Evolutionary conservation across 2,113 vertebrate species (phyloP).

Genomic region (Cepphus grylle): DNA sequence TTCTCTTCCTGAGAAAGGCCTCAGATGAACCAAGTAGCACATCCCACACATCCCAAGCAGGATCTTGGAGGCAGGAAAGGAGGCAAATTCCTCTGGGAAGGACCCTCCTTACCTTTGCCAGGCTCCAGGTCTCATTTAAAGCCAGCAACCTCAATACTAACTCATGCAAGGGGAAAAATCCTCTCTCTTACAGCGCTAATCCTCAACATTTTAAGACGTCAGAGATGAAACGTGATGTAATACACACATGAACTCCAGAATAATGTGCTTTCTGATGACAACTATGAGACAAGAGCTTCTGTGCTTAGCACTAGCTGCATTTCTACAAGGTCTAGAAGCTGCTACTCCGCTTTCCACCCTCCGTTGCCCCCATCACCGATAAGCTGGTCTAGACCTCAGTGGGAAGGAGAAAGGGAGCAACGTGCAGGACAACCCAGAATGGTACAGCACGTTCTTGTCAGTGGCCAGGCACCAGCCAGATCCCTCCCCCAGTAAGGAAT

Average conservation of each 20-base stretch:
- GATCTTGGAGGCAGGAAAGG: neutral
- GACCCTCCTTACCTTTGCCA: neutral
- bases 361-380: neutral
- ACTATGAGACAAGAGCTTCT: neutral
- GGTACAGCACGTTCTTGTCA: neutral
- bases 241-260: neutral
- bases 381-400: neutral
- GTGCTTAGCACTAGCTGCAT: neutral
- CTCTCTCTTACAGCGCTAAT: neutral
- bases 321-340: neutral
- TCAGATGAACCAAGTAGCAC: neutral
- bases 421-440: fast-evolving
- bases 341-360: neutral
- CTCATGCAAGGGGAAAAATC: neutral
- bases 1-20: neutral
- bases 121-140: neutral
- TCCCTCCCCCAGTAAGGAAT: neutral
- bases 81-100: neutral
- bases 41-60: neutral
- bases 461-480: neutral
- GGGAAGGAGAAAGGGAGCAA: neutral
- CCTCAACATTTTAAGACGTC: neutral
- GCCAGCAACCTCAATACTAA: neutral
- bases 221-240: neutral
- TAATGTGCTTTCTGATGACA: neutral